phyloP scores from a whole-genome alignment of 2,113 vertebrate species.

The Heliornis fulica region DNA sequence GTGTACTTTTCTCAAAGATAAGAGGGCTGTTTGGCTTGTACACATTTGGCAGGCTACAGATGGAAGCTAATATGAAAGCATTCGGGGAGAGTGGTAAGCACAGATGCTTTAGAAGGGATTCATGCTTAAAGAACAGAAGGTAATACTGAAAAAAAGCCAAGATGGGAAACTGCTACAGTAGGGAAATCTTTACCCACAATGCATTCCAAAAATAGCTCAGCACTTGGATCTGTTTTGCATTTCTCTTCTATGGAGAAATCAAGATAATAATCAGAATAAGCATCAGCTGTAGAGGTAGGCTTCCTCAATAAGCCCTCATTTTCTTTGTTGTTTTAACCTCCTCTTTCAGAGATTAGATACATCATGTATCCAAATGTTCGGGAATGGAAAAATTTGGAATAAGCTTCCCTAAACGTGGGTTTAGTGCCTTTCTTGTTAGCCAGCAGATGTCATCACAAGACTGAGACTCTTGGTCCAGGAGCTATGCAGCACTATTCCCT shows the following conservation, averaged over 20 bases:
- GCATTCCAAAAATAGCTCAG: background rate
- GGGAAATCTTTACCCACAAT: background rate
- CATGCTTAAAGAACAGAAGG: background rate
- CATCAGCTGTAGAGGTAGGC: background rate
- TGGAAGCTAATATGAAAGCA: background rate
- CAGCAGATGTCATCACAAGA: slow-evolving; percentile 57
- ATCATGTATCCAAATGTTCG: background rate
- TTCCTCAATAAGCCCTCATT: background rate
- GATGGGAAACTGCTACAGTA: background rate
- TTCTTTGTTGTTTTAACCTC: background rate
- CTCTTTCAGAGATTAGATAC: background rate
- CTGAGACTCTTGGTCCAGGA: background rate
- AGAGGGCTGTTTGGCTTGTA: background rate
- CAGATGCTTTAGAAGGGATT: background rate
- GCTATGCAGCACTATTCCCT: background rate
- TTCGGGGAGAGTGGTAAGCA: background rate
- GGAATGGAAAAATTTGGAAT: background rate
- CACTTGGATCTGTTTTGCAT: background rate
- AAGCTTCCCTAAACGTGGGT: background rate
- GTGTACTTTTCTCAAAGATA: background rate
- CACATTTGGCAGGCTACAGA: background rate
- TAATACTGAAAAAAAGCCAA: background rate
- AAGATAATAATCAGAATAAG: background rate
- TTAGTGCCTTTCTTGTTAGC: slow-evolving; percentile 19
- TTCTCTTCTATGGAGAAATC: background rate